Evolutionary conservation across 2,113 vertebrate genomes (phyloP).

Genomic region (Deroptyus accipitrinus): DNA sequence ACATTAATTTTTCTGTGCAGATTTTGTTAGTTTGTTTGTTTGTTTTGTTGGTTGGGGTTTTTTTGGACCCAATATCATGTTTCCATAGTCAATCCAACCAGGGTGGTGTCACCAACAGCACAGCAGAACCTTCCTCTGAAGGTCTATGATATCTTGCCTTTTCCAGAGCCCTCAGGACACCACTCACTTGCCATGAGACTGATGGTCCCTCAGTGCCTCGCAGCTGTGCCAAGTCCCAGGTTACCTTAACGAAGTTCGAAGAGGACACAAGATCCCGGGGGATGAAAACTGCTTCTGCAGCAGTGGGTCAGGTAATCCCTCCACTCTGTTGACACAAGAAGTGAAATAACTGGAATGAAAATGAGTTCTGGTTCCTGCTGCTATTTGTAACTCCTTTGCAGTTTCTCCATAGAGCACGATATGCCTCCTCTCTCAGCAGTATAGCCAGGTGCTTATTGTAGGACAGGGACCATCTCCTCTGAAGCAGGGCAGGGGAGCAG

Average conservation of each 20-base stretch:
- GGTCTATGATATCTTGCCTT: background rate
- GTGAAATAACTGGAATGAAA: background rate
- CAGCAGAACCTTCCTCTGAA: background rate
- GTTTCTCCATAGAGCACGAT: background rate
- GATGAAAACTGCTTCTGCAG: background rate
- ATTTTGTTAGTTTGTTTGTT: background rate
- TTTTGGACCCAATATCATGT: background rate
- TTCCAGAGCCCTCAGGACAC: background rate
- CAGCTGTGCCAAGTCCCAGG: background rate
- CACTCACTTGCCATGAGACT: rapidly evolving
- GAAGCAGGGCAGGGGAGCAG: background rate
- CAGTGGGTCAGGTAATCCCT: background rate
- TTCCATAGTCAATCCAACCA: background rate
- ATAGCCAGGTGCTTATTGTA: background rate
- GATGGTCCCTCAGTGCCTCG: background rate
- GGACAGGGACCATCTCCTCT: background rate
- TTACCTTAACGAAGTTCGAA: background rate
- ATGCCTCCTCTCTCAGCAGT: background rate
- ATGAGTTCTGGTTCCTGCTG: background rate
- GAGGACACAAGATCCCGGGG: background rate
- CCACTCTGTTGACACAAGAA: background rate
- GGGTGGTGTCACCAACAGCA: background rate
- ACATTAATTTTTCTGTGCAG: background rate
- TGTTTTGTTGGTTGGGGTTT: background rate
- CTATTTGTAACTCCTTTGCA: background rate